Percentiles rank a stretch among this genome's conserved stretches.
phyloP scores from a whole-genome alignment of 1,140 invertebrate species.

The Antheraea pernyi region DNA sequence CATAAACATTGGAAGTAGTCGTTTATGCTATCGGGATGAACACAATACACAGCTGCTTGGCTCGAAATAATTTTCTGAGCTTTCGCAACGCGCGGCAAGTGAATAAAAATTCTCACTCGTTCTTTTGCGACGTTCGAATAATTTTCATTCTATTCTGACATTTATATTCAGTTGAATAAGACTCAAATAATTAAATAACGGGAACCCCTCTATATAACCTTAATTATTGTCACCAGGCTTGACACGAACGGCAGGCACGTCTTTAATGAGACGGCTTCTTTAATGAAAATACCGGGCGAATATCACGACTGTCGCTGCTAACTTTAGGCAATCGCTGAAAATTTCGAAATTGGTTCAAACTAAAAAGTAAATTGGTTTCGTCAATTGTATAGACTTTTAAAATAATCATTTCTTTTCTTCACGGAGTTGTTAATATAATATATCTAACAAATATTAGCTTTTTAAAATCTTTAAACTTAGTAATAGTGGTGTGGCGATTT shows the following conservation, averaged over 20 bases:
- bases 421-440: too few relatives aligned
- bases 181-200: neutral
- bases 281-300: slow-evolving; percentile 70
- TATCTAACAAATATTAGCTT: too few relatives aligned
- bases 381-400: neutral
- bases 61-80: slow-evolving; percentile 51
- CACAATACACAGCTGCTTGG: neutral
- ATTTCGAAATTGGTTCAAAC: neutral
- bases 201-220: slow-evolving; percentile 45
- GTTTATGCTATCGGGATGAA: neutral
- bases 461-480: too few relatives aligned
- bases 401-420: neutral
- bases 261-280: slow-evolving; percentile 73
- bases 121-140: neutral
- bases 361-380: neutral
- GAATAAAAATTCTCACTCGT: slow-evolving; percentile 45
- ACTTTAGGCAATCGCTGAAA: neutral
- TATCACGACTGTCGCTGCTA: slow-evolving; percentile 22
- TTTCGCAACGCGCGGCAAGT: slow-evolving; percentile 54
- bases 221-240: slow-evolving; percentile 60
- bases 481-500: too few relatives aligned
- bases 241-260: slow-evolving; percentile 55
- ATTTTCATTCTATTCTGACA: neutral
- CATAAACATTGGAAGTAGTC: neutral
- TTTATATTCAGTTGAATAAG: neutral